These are phyloP conservation scores for Anolis carolinensis DNA, from an alignment of 2,113 vertebrate genomes.

Conservation along the genomic window DNA sequence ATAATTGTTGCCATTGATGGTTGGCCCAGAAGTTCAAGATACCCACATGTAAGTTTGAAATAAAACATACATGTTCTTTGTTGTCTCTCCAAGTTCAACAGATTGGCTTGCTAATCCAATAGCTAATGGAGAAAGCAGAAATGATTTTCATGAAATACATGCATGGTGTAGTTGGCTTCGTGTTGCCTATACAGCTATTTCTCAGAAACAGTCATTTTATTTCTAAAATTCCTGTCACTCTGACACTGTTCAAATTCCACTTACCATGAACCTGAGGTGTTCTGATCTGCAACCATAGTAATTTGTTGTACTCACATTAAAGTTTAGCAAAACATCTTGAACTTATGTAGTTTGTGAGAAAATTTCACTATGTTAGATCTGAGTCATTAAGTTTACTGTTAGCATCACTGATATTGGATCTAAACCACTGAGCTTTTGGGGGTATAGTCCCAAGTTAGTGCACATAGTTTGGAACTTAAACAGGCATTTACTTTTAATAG, in stretches of 20 bases:
- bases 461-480: not conserved
- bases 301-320: not conserved
- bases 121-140: not conserved
- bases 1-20: constrained; percentile 97
- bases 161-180: not conserved
- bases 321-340: not conserved
- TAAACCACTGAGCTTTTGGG: not conserved
- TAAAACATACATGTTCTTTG: not conserved
- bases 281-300: not conserved
- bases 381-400: not conserved
- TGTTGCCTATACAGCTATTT: no score
- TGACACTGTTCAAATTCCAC: not conserved
- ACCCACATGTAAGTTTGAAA: constrained; percentile 88
- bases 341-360: not conserved
- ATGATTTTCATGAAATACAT: not conserved
- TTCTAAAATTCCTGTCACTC: not conserved
- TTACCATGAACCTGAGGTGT: not conserved
- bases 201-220: not conserved
- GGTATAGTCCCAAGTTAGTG: not conserved
- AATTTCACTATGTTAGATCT: not conserved
- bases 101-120: no score
- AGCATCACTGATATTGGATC: no score
- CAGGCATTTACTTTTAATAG: not conserved
- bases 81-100: not conserved
- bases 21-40: constrained; percentile 95